Base-by-base conservation (phyloP, 2,113 vertebrate species). In the Delphinus delphis region DNA sequence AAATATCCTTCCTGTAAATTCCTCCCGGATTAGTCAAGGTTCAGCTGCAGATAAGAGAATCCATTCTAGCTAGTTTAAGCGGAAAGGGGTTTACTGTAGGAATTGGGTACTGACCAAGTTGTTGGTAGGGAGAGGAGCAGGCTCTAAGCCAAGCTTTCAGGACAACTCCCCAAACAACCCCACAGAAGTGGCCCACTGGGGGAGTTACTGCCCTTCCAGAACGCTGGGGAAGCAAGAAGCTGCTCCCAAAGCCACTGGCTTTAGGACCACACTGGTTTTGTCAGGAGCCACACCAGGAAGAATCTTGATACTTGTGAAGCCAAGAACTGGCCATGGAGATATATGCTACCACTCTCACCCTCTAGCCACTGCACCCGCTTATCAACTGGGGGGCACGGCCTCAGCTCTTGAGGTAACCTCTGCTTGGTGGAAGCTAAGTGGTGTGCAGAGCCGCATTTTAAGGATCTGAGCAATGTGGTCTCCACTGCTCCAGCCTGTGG, bases 1-100 rank as follows among this genome's bases (percentile, higher is more conserved):
- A 33, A 67, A 50, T 53, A 88, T 73, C 47, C 58, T 86, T 67
- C 70, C 21, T 76, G 63, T 62, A 90, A 96, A 92, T 68, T 91
- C 36, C 87, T 94, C 89, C 73, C 79, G 96, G 88, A 83, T 89
- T 74, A 97, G 87, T 55, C 76, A 96, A 55, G 50, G 31, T 70
- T 97, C 89, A 86, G 82, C 12, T 84, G 76, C 60, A 93, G 71
- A 76, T 58, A 83, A 92, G n/a, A 86, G 31, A 92, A 77, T 67
- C 36, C 62, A 91, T 38, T 74, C 50, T 28, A 88, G 58, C 41
- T 36, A 33, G 71, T 38, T 83, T 92, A 70, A 53, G 84, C 36
- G 67, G 67, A 95, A 89, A 91, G 73, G 18, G 17, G 73, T 73
- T 96, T 85, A 85, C n/a, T 88, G 60, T 20, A 74, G 76, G 81